Evolutionary conservation across 2,888 invertebrate species (phyloP), one percentile per base, ranked within the genome.

Genomic region (Scrobipalpa atriplicella): DNA sequence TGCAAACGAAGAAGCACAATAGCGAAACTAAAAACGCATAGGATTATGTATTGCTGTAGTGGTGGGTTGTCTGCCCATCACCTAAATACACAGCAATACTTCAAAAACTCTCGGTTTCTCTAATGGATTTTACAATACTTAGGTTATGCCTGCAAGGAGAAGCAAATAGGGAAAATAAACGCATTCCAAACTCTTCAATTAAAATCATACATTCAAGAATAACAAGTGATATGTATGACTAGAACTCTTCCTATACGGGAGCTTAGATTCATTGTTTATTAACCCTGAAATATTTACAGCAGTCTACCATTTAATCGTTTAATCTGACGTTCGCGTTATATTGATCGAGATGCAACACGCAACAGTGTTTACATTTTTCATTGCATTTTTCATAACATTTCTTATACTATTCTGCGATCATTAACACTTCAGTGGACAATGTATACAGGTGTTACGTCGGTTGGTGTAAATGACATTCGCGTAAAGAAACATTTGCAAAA

Each of bases 311-410:
- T 7, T 13, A 19, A 56, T 38, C 58, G 58, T 16, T 47, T 62
- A 62, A 47, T 62, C 62, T 43, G 43, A 41, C 43, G 13, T 47
- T 62, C 62, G 47, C 61, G 47, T 62, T 29, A 13, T 47, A 47
- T 47, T 62, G 13, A 58, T 58, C 16, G n/a, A 58, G n/a, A 47
- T 47, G 11, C 19, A 62, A 19, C 62, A 62, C 62, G 62, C 62
- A 41, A 47, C n/a, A 13, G 10, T 62, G 29, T 62, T 62, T 29
- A 47, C 21, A 47, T 47, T 13, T 62, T 47, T 47, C 43, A 29
- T 47, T 10, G 19, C 47, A 16, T 47, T 47, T 29, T 21, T 10
- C 13, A 58, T 29, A 16, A n/a, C 29, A 62, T 38, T n/a, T 47
- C 16, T 47, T 47, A 47, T n/a, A 47, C 47, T 47, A 13, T 47